Base-by-base conservation (phyloP, 2,888 invertebrate species). In the Beris morrisii region DNA sequence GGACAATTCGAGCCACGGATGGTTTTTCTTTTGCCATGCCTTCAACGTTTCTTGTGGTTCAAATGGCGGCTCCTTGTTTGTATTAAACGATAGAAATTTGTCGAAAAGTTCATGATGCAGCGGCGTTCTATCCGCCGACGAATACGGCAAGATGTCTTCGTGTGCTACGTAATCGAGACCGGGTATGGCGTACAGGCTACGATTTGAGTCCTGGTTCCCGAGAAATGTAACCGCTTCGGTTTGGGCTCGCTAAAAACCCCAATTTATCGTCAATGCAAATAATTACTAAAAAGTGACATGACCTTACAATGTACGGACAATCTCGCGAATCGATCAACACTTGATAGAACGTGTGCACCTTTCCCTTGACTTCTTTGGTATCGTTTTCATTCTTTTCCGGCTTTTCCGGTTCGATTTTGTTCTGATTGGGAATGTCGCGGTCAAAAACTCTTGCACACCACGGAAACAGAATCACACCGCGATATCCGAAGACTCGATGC, bases 111-210 rank as follows among this genome's bases (percentile, higher is more conserved):
- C 97, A 80, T 99, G 97, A 73, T 95, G 92, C 64, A 99, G 83
- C 0, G 97, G 97, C 66, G 90, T 88, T 72, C 90, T 86, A 75
- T 97, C 97, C 32, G 89, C 88, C 1, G 95, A 91, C 1, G 90
- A 87, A 78, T 97, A 98, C 0, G 99, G 99, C 73, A 98, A 86
- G 71, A 99, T 92, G 81, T 99, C 98, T 76, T 97, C 95, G 76
- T 99, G 99, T 0, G 95, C 94, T 9, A 98, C 97, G 79, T 98
- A 99, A 83, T 99, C 98, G 70, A 99, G 82, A 0, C 98, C 98
- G 6, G 97, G 97, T 75, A 97, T 96, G 1, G 97, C 96, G 79
- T 97, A 97, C 43, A 97, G 82, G 76, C 95, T 96, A 67, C 96
- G 86, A 75, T 93, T 95, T 13, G 95, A 95, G 78, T 97, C 96